A percentile compares a stretch with the other conserved stretches of the same genome.
These are phyloP conservation scores for Carapus acus DNA, from an alignment of 2,797 vertebrate species.

Conservation along the genomic window DNA sequence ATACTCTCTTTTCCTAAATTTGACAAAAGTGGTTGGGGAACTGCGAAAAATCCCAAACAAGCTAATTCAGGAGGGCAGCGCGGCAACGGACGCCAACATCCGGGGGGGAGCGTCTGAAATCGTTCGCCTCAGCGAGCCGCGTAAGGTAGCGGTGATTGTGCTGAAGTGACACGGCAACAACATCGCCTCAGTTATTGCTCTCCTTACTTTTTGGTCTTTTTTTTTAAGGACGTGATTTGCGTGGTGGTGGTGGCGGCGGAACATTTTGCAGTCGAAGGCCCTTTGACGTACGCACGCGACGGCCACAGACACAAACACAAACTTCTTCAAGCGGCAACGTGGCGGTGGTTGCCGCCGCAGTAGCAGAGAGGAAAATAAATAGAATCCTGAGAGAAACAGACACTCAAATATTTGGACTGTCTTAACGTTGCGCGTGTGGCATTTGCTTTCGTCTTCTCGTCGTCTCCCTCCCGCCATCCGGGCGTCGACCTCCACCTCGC, in stretches of 20 bases:
- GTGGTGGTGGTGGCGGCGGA: conserved; percentile 40
- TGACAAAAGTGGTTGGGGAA: conserved; percentile 10
- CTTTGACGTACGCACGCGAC: conserved; percentile 28
- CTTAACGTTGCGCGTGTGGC: conserved; percentile 44
- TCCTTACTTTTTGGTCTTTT: conserved; percentile 66
- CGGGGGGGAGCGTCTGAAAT: no score
- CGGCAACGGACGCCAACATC: no score
- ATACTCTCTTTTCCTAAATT: conserved; percentile 26
- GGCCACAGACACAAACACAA: conserved; percentile 48
- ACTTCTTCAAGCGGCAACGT: conserved; percentile 39
- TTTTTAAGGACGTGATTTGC: conserved; percentile 57
- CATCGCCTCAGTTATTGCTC: conserved; percentile 62
- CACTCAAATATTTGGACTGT: conserved; percentile 46
- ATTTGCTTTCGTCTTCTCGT: conserved; percentile 44
- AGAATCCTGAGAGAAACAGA: conserved; percentile 71
- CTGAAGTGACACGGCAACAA: conserved; percentile 52
- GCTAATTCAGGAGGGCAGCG: conserved; percentile 1
- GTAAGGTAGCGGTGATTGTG: conserved; percentile 65
- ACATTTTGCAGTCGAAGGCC: conserved; percentile 64
- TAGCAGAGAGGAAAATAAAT: conserved; percentile 66
- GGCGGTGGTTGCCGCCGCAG: conserved; percentile 50
- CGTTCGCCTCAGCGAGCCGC: conserved; percentile 40
- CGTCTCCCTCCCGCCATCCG: no score
- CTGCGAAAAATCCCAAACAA: conserved; percentile 8
- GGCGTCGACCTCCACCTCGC: conserved; percentile 39